Evolutionary conservation across 2,797 vertebrate species (phyloP).

Genomic region (Acipenser ruthenus): DNA sequence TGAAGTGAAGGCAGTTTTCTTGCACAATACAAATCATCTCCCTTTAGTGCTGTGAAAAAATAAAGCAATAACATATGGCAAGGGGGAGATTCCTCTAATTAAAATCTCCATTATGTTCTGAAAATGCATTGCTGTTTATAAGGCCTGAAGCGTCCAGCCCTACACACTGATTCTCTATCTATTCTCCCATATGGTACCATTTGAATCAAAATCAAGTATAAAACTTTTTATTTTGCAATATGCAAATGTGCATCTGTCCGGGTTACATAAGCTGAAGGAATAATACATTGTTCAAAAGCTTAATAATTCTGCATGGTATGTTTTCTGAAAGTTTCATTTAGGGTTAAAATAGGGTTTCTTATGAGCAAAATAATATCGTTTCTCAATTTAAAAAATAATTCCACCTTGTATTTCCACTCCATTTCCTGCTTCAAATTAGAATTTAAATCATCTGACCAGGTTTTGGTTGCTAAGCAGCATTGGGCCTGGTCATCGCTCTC

Average conservation of each 20-base stretch:
- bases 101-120: conserved; percentile 18
- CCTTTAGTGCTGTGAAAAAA: conserved; percentile 14
- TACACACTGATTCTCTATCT: conserved; percentile 12
- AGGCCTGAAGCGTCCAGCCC: conserved; percentile 14
- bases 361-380: conserved; percentile 2
- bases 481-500: too few species aligned
- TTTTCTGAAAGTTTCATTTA: not conserved
- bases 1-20: not conserved
- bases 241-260: conserved; percentile 22
- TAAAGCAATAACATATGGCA: conserved; percentile 18
- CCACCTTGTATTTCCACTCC: too few species aligned
- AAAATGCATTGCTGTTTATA: conserved; percentile 21
- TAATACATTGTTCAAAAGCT: not conserved
- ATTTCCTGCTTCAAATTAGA: too few species aligned
- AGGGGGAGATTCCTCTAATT: conserved; percentile 22
- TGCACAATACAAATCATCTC: conserved; percentile 9
- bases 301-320: not conserved
- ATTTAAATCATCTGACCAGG: too few species aligned
- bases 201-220: conserved; percentile 24
- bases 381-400: conserved; percentile 2
- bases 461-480: too few species aligned
- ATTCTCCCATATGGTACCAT: conserved; percentile 23
- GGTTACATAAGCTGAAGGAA: conserved; percentile 21
- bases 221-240: conserved; percentile 15
- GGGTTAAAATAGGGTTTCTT: not conserved